These are phyloP conservation scores for Pheucticus melanocephalus DNA, from an alignment of 2,113 vertebrate species.

Conservation along the genomic window DNA sequence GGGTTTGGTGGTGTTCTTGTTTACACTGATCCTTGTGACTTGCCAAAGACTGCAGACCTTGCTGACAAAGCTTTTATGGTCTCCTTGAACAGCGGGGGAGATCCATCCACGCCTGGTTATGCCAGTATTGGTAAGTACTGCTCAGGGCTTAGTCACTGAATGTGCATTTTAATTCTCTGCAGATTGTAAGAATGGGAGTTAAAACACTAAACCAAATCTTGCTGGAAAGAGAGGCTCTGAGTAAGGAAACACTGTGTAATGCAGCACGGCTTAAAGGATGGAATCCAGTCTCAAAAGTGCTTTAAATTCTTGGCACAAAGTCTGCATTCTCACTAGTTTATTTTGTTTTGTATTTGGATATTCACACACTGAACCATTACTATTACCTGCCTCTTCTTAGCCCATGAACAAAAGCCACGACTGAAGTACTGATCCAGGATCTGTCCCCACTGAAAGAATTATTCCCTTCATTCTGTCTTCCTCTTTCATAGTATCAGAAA, in stretches of 20 bases:
- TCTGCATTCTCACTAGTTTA: not conserved
- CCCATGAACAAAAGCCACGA: not conserved
- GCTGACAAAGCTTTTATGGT: slow-evolving; percentile 82
- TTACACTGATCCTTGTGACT: slow-evolving; percentile 89
- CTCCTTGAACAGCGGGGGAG: slow-evolving; percentile 85
- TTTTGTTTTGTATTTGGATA: not conserved
- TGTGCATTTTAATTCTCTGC: not conserved
- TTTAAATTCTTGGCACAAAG: not conserved
- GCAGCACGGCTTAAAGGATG: not conserved
- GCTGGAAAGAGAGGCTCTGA: not conserved
- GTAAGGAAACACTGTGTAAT: not conserved
- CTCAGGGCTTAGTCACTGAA: not conserved
- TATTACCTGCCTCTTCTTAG: not conserved
- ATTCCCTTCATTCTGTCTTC: not conserved
- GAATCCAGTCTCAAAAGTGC: not conserved
- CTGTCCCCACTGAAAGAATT: not conserved
- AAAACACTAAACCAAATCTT: not conserved
- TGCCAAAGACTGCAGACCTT: slow-evolving; percentile 67
- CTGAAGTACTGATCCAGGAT: not conserved
- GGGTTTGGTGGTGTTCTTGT: slow-evolving; percentile 88
- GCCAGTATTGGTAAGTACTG: slow-evolving; percentile 79
- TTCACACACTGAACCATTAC: not conserved
- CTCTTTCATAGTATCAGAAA: not conserved
- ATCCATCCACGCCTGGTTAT: slow-evolving; percentile 81
- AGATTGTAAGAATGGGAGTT: not conserved